Percentiles rank a stretch among this genome's conserved stretches.
These are phyloP conservation scores for Theodoxus fluviatilis DNA, from an alignment of 2,888 invertebrate species.

Conservation along the genomic window DNA sequence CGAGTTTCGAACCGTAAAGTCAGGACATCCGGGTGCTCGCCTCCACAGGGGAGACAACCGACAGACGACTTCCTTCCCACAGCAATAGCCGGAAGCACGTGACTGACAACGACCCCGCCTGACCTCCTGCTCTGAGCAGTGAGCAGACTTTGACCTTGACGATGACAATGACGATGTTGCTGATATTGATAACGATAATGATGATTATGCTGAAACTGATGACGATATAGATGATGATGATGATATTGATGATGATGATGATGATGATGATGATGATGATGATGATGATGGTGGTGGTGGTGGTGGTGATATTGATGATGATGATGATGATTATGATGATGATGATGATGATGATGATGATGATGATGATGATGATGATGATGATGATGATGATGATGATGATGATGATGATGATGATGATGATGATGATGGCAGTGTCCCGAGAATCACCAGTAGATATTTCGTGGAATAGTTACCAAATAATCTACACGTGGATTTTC, in stretches of 20 bases:
- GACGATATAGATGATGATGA: not conserved
- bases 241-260: not conserved
- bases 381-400: slow-evolving; percentile 2
- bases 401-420: slow-evolving; percentile 2
- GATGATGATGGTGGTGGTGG: not conserved
- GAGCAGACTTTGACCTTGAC: not conserved
- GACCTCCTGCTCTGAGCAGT: too few species aligned
- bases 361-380: not conserved
- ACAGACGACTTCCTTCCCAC: too few species aligned
- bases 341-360: slow-evolving; percentile 2
- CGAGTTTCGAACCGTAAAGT: too few species aligned
- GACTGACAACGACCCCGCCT: too few species aligned
- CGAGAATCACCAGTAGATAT: too few species aligned
- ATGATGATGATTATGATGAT: not conserved
- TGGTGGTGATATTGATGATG: not conserved
- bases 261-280: not conserved
- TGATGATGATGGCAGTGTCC: not conserved
- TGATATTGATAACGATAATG: not conserved
- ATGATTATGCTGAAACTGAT: not conserved
- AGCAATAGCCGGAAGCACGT: too few species aligned
- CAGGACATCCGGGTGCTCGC: too few species aligned
- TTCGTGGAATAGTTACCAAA: too few species aligned
- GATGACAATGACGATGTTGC: not conserved
- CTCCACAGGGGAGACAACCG: too few species aligned
- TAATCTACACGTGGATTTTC: too few species aligned